Base-by-base conservation (phyloP, 2,797 vertebrate species). In the Poecilia wingei region DNA sequence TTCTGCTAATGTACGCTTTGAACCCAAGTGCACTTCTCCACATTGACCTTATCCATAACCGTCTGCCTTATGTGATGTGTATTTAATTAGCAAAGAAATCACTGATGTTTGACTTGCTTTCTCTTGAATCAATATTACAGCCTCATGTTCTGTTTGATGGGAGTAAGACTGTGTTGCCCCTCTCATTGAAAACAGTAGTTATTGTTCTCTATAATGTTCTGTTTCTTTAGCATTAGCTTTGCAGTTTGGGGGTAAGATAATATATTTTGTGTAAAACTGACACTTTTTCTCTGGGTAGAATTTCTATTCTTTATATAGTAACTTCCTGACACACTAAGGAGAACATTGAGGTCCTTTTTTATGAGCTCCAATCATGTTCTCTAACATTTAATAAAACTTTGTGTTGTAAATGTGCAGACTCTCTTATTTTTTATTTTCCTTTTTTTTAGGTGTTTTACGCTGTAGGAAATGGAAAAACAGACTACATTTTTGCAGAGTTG, bases 321-420 rank as follows among this genome's bases (percentile, higher is more conserved):
- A 79, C 77, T 82, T 64, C 55, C 20, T 46, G 39, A 16, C 51
- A 73, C 82, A 90, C 88, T 90, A 90, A 82, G 1, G 25, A 79
- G 66, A 20, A 4, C 76, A 45, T 31, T 9, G 10, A 76, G 8
- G 71, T 77, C n/a, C n/a, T n/a, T 88, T 87, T 31, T 85, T 84
- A 55, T 80, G 78, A 76, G 57, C 74, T 88, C 78, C 74, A 76
- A 83, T 87, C 77, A 87, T 89, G 72, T 91, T 86, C 85, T 88
- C 85, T 92, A 91, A 92, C 84, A 80, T 78, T 86, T 79, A 94
- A 92, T 94, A 95, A 94, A 95, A 75, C 33, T 81, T 59, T 82
- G 53, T 78, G 53, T 77, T 80, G 87, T 9, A 76, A 77, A 79
- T 39, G 22, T 6, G n/a, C 0, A 0, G 46, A 0, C 71, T 82